These are phyloP conservation scores for Rhea pennata DNA, from an alignment of 2,113 vertebrate species.

Conservation along the genomic window DNA sequence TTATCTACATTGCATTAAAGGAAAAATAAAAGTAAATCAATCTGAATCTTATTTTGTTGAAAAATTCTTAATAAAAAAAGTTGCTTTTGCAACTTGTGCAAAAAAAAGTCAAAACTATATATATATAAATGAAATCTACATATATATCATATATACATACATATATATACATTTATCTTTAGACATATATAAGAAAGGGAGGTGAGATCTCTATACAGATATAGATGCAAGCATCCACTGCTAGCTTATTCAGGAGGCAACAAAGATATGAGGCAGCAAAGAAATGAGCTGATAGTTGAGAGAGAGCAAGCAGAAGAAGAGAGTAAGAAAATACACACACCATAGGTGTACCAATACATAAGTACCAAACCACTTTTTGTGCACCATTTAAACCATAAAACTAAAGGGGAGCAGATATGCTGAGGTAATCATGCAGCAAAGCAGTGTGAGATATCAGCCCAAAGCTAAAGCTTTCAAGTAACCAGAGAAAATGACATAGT, in stretches of 20 bases:
- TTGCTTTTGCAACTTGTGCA: not conserved
- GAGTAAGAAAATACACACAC: not conserved
- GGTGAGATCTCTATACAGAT: not conserved
- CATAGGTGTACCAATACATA: not conserved
- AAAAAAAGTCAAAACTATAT: not conserved
- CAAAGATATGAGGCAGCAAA: not conserved
- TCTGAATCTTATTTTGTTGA: not conserved
- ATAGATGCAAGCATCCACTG: not conserved
- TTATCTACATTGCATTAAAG: not conserved
- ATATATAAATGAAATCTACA: not conserved
- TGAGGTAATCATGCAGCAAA: not conserved
- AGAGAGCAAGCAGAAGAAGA: not conserved
- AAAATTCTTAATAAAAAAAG: not conserved
- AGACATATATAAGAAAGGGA: not conserved
- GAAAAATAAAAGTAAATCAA: not conserved
- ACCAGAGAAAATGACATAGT: not conserved
- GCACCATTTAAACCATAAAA: not conserved
- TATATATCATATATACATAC: not conserved
- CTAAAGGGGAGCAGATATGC: not conserved
- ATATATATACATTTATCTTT: rapidly evolving
- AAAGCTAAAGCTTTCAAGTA: not conserved
- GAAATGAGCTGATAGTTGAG: not conserved
- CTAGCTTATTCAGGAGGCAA: not conserved
- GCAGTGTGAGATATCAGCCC: not conserved
- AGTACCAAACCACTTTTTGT: not conserved